Percentiles rank a stretch among this genome's conserved stretches.
Conservation (phyloP, 1,140 invertebrate species). For the Drosophila suzukii region DNA sequence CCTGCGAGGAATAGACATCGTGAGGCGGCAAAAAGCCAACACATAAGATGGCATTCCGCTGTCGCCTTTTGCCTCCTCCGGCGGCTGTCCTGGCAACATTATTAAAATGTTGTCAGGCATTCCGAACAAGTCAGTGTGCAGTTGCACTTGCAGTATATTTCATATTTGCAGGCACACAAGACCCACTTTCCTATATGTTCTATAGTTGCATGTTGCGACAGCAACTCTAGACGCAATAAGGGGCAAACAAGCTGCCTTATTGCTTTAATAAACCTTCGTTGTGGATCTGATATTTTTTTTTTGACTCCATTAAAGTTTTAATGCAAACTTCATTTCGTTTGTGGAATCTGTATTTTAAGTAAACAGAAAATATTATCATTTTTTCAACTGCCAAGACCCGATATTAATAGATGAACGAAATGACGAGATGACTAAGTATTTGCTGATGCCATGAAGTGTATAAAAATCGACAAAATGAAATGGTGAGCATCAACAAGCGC, state of each 20-base stretch:
- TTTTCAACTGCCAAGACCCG: no score
- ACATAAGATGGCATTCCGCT: conserved; percentile 34
- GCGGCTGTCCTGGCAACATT: conserved; percentile 51
- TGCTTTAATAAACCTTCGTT: conserved; percentile 9
- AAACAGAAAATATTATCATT: no score
- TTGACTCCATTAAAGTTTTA: background rate
- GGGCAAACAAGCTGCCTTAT: conserved; percentile 4
- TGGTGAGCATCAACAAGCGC: conserved; percentile 31
- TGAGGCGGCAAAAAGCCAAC: conserved; percentile 47
- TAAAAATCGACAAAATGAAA: conserved; percentile 21
- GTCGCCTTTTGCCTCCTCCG: conserved; percentile 43
- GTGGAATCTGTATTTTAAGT: no score
- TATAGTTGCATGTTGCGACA: conserved; percentile 9
- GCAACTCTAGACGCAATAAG: conserved; percentile 6
- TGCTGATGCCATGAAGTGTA: conserved; percentile 13
- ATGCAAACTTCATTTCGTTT: no score
- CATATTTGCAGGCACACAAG: conserved; percentile 54
- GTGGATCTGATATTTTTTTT: background rate
- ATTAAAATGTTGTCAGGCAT: conserved; percentile 76
- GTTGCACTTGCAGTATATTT: conserved; percentile 41
- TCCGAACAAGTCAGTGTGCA: conserved; percentile 46
- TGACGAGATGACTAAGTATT: background rate
- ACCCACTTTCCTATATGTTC: background rate
- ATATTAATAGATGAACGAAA: background rate
- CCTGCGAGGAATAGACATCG: conserved; percentile 24